Evolutionary conservation across 2,888 invertebrate species (phyloP).

Genomic region (Caenorhabditis sulstoni): DNA sequence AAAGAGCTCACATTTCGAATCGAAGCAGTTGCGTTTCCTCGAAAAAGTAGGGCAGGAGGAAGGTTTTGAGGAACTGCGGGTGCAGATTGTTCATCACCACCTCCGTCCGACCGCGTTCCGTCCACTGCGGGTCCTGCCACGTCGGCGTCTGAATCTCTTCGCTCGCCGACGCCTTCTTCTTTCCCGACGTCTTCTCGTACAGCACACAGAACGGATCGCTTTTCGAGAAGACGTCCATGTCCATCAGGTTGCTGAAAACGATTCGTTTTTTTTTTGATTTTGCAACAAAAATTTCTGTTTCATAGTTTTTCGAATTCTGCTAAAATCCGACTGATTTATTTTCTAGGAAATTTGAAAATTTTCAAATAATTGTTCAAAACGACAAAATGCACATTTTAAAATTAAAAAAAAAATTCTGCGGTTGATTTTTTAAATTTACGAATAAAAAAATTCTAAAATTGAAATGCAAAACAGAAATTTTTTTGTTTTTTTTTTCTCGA

Average conservation of each 20-base stretch:
- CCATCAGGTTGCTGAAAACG: slow-evolving; percentile 71
- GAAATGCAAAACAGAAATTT: neutral
- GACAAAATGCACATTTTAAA: no score
- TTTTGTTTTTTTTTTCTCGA: neutral
- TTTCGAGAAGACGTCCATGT: slow-evolving; percentile 78
- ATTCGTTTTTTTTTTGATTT: neutral
- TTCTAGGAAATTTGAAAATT: no score
- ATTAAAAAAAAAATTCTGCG: no score
- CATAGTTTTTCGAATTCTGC: no score
- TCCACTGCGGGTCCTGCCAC: slow-evolving; percentile 61
- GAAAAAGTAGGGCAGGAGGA: slow-evolving; percentile 76
- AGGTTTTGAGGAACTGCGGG: slow-evolving; percentile 75
- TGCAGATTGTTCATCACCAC: slow-evolving; percentile 74
- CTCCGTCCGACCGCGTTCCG: slow-evolving; percentile 77
- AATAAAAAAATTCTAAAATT: no score
- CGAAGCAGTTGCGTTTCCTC: slow-evolving; percentile 76
- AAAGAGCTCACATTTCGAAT: slow-evolving; percentile 73
- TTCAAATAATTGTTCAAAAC: no score
- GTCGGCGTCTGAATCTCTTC: slow-evolving; percentile 21
- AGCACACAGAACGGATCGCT: slow-evolving; percentile 78
- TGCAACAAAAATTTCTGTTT: neutral
- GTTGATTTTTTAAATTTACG: no score
- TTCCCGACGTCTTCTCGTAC: slow-evolving; percentile 51
- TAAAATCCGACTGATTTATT: no score
- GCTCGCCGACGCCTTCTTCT: slow-evolving; percentile 28